Conservation (phyloP, 2,888 invertebrate genomes). For the Dasysyrphus tricinctus region DNA sequence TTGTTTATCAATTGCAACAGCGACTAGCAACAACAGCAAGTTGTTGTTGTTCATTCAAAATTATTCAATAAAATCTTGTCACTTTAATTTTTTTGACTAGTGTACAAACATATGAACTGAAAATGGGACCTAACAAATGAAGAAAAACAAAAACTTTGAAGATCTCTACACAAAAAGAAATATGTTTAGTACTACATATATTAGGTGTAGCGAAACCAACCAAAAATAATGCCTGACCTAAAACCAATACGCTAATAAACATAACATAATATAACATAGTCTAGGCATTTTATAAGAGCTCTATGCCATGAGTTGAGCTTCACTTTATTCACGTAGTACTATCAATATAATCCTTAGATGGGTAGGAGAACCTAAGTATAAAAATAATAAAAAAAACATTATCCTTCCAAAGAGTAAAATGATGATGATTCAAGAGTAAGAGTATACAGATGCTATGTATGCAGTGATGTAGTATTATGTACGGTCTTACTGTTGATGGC, state of each 20-base stretch:
- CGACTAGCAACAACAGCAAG: no score
- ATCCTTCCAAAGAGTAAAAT: constrained; percentile 42
- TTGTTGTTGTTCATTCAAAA: no score
- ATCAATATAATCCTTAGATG: constrained; percentile 54
- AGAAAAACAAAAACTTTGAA: no score
- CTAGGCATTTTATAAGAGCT: constrained; percentile 30
- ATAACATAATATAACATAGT: not conserved
- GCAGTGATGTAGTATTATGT: not conserved
- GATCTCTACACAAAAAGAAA: no score
- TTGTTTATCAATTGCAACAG: no score
- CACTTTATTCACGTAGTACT: constrained; percentile 61
- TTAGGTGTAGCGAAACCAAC: no score
- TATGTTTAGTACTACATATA: no score
- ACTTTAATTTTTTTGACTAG: no score
- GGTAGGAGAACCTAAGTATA: no score
- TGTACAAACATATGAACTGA: no score
- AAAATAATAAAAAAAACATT: constrained; percentile 67
- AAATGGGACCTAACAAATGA: no score
- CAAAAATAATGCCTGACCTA: not conserved
- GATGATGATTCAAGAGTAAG: constrained; percentile 15
- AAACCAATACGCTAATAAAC: constrained; percentile 46
- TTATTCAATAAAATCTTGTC: no score
- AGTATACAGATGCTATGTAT: not conserved
- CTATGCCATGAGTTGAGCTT: constrained; percentile 21
- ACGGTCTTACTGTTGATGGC: not conserved